Percentiles rank a stretch among this genome's conserved stretches.
phyloP scores from a whole-genome alignment of 2,888 invertebrate genomes.

The Halictus ligatus region DNA sequence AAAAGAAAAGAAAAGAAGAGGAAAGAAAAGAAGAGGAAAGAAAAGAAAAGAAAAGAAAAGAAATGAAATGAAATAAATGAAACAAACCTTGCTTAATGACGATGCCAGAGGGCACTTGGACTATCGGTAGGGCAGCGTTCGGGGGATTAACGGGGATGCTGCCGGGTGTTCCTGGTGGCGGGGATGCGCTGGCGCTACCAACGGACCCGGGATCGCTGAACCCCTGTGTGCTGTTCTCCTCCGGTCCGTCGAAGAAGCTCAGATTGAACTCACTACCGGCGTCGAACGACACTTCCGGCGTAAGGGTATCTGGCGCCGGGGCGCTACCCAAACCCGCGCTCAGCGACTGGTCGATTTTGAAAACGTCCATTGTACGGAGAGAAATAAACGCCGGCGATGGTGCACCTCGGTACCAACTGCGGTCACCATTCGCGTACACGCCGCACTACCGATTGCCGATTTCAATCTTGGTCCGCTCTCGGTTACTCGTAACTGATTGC shows the following conservation, averaged over 20 bases:
- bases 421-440: constrained; percentile 74
- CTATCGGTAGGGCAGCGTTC: constrained; percentile 78
- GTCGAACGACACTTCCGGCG: constrained; percentile 89
- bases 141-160: constrained; percentile 76
- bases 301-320: constrained; percentile 87
- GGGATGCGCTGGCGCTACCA: constrained; percentile 84
- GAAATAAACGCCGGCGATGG: constrained; percentile 55
- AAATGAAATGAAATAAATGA: constrained; percentile 52
- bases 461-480: constrained; percentile 1
- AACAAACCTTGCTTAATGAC: constrained; percentile 84
- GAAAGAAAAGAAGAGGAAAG: too few species aligned
- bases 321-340: constrained; percentile 87
- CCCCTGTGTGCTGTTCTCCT: constrained; percentile 88
- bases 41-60: too few species aligned
- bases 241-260: constrained; percentile 91
- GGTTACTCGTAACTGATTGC: constrained; percentile 29
- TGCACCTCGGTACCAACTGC: constrained; percentile 61
- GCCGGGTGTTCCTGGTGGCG: constrained; percentile 81
- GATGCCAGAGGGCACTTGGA: constrained; percentile 82
- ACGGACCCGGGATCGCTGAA: constrained; percentile 89
- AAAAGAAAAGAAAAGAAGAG: too few species aligned
- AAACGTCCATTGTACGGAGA: constrained; percentile 88
- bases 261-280: constrained; percentile 92
- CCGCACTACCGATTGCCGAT: constrained; percentile 26
- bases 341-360: constrained; percentile 89